A percentile compares a stretch with the other conserved stretches of the same genome.
Evolutionary conservation across 2,888 invertebrate genomes (phyloP).

Genomic region (Corbicula japonica): DNA sequence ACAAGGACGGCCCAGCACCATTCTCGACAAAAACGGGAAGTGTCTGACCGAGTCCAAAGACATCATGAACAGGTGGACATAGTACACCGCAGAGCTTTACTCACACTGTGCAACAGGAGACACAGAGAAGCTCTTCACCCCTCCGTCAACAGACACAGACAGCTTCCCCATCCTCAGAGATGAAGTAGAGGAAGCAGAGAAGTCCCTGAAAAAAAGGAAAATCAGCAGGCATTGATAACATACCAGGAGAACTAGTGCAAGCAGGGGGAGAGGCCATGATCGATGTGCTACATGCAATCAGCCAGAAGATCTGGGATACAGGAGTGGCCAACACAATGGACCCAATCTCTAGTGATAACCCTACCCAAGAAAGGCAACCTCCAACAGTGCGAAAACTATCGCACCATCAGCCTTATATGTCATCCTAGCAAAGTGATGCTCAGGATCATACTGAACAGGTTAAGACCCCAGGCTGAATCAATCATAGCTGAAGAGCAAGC

Average conservation of each 20-base stretch:
- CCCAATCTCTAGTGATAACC: too few species aligned
- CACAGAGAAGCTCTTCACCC: not conserved
- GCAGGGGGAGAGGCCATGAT: conserved; percentile 23
- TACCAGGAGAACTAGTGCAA: conserved; percentile 44
- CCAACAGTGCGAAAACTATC: conserved; percentile 23
- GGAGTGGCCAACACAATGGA: too few species aligned
- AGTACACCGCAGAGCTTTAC: conserved; percentile 44
- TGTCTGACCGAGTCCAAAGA: conserved; percentile 31
- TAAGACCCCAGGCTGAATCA: conserved; percentile 30
- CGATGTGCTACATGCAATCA: not conserved
- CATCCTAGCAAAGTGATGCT: conserved; percentile 51
- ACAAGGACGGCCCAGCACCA: conserved; percentile 12
- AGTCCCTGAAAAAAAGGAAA: conserved; percentile 55
- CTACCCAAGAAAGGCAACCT: conserved; percentile 55
- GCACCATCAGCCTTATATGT: conserved; percentile 52
- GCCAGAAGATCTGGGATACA: conserved; percentile 12
- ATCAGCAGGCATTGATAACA: conserved; percentile 37
- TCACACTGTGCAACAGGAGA: conserved; percentile 21
- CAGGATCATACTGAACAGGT: conserved; percentile 42
- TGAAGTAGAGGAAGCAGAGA: too few species aligned
- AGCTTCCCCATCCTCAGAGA: conserved; percentile 27
- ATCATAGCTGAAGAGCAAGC: conserved; percentile 40
- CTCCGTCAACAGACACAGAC: conserved; percentile 14
- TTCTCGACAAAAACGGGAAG: conserved; percentile 34
- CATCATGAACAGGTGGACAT: conserved; percentile 41